Evolutionary conservation across 2,888 invertebrate species (phyloP).

Genomic region (Nowickia ferox): DNA sequence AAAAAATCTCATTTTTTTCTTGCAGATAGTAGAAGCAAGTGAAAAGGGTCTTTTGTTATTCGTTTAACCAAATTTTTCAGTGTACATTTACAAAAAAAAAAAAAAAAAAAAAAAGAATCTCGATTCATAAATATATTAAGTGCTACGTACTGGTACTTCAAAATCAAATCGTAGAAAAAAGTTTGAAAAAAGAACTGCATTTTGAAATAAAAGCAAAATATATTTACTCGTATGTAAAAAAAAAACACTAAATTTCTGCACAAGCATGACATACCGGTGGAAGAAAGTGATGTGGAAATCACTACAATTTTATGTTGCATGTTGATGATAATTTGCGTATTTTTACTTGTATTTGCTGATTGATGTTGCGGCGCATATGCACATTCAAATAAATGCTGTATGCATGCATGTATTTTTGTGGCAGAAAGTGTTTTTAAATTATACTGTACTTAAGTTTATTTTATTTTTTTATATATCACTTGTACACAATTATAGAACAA

Average conservation of each 20-base stretch:
- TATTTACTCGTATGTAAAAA: not conserved
- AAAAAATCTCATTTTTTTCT: no score
- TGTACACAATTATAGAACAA: constrained; percentile 28
- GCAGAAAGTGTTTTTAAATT: constrained; percentile 40
- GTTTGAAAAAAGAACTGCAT: not conserved
- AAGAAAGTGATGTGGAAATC: constrained; percentile 53
- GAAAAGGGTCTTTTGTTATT: no score
- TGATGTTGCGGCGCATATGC: constrained; percentile 19
- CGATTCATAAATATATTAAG: constrained; percentile 39
- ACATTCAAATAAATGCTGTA: not conserved
- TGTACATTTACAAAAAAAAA: constrained; percentile 8
- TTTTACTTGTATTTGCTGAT: constrained; percentile 24
- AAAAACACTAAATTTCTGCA: constrained; percentile 23
- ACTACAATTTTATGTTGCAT: constrained; percentile 51
- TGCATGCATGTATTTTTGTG: not conserved
- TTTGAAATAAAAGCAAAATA: constrained; percentile 11
- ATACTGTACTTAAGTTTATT: constrained; percentile 48
- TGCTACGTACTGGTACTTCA: constrained; percentile 42
- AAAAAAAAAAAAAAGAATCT: constrained; percentile 1
- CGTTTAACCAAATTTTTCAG: not conserved
- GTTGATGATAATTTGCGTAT: constrained; percentile 42
- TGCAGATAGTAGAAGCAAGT: no score
- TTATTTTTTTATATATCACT: constrained; percentile 33
- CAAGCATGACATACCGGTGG: constrained; percentile 36
- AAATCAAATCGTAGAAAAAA: constrained; percentile 30